Evolutionary conservation across 2,113 vertebrate species (phyloP).

Genomic region (Uria lomvia): DNA sequence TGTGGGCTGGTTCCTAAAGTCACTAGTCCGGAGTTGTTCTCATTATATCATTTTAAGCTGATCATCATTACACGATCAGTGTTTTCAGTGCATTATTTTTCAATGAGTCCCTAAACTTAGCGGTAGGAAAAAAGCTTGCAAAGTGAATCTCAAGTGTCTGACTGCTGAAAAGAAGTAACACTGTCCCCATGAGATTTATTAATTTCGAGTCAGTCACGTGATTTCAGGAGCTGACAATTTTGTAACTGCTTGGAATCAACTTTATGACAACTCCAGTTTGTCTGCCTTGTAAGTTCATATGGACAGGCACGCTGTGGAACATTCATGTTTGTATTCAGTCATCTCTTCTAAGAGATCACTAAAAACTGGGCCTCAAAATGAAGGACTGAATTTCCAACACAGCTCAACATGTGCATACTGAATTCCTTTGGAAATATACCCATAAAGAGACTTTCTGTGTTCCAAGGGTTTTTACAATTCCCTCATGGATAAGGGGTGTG

Average conservation of each 20-base stretch:
- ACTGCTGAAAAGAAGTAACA: not conserved
- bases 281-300: not conserved
- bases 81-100: not conserved
- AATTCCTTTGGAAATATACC: not conserved
- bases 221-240: not conserved
- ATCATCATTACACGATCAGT: not conserved
- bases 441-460: not conserved
- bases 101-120: accelerated
- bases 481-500: not conserved
- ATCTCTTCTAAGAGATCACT: not conserved
- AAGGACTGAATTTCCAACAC: not conserved
- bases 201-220: not conserved
- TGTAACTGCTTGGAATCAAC: not conserved
- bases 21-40: not conserved
- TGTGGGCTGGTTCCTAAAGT: not conserved
- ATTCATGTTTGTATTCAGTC: accelerated
- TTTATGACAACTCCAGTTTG: not conserved
- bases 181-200: not conserved
- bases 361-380: not conserved
- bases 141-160: not conserved
- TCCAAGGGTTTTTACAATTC: not conserved
- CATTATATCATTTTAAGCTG: not conserved
- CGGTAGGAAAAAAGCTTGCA: not conserved
- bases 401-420: not conserved
- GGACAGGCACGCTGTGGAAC: not conserved